Base-by-base conservation (phyloP, 1,140 invertebrate species). In the Cotesia glomerata region DNA sequence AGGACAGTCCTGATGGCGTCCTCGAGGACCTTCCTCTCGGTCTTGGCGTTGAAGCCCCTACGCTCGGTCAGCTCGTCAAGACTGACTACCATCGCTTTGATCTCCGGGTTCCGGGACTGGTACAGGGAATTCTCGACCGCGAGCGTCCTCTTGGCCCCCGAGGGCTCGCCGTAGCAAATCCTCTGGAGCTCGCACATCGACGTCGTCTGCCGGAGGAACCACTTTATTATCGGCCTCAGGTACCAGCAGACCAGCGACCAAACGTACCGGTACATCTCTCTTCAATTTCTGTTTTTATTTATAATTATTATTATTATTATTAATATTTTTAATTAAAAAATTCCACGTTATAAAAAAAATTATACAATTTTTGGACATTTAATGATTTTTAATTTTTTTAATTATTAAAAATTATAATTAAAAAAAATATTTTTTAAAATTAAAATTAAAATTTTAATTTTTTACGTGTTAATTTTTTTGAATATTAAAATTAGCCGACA, bases 141-240 rank as follows among this genome's bases (percentile, higher is more conserved):
- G 58, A 91, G 86, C 0, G 92, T 91, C 73, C 95, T 88, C 26
- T 88, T 82, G 62, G 93, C 91, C 4, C 96, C 95, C 14, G 88
- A 84, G 18, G 88, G 88, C 76, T 95, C 91, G 5, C 93, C 94
- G 84, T 97, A 98, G 81, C 95, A 97, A 70, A 98, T 95, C 78
- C 97, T 89, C 84, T 98, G 95, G 3, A 98, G 85, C 86, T 98
- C 96, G 85, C 95, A 97, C 75, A 97, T 89, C 72, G 91, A 90
- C 9, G 96, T 98, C 13, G 94, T 94, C 81, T 91, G 92, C 65
- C 92, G 89, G 26, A 98, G 85, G 81, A 97, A 92, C 94, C 95
- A 97, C 89, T 98, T 98, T 54, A 95, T 88, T 63, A 94, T 84
- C 1, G 93, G 92, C 74, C 93, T 88, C 36, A 94, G 84, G 84